phyloP scores from a whole-genome alignment of 2,888 invertebrate genomes.

The Trypoxylon attenuatum region DNA sequence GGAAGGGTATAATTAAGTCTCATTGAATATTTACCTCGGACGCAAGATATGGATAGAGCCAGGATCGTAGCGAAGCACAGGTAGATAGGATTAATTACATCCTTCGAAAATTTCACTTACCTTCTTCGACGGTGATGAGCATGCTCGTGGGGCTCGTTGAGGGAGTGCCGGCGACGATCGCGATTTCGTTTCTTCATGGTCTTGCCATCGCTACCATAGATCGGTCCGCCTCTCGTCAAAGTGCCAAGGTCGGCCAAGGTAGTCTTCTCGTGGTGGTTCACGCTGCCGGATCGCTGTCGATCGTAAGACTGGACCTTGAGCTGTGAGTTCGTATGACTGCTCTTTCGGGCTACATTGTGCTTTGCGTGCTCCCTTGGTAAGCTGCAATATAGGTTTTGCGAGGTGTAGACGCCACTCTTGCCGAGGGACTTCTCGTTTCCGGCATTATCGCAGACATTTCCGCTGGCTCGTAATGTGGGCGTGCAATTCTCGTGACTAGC shows the following conservation, averaged over 20 bases:
- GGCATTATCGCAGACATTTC: constrained; percentile 18
- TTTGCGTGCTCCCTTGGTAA: constrained; percentile 66
- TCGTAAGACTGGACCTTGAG: constrained; percentile 51
- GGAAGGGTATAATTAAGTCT: constrained; percentile 14
- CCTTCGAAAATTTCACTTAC: constrained; percentile 56
- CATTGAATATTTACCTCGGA: constrained; percentile 18
- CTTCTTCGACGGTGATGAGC: constrained; percentile 61
- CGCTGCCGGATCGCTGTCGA: constrained; percentile 56
- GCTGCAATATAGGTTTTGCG: constrained; percentile 71
- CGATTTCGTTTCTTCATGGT: constrained; percentile 64
- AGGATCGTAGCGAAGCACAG: background rate
- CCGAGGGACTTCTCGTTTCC: constrained; percentile 51
- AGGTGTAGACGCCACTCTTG: constrained; percentile 57
- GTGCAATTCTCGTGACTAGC: constrained; percentile 53
- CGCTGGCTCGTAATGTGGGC: constrained; percentile 36
- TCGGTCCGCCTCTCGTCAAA: constrained; percentile 56
- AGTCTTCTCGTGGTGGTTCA: constrained; percentile 51
- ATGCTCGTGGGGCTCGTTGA: constrained; percentile 66
- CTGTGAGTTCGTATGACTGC: constrained; percentile 37
- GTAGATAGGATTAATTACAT: constrained; percentile 22
- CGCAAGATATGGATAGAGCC: constrained; percentile 9
- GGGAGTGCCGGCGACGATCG: constrained; percentile 69
- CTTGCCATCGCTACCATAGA: constrained; percentile 66
- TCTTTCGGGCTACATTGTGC: constrained; percentile 50
- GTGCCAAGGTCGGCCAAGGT: constrained; percentile 47